phyloP scores from a whole-genome alignment of 2,797 vertebrate genomes.

The Pantherophis alleghaniensis region DNA sequence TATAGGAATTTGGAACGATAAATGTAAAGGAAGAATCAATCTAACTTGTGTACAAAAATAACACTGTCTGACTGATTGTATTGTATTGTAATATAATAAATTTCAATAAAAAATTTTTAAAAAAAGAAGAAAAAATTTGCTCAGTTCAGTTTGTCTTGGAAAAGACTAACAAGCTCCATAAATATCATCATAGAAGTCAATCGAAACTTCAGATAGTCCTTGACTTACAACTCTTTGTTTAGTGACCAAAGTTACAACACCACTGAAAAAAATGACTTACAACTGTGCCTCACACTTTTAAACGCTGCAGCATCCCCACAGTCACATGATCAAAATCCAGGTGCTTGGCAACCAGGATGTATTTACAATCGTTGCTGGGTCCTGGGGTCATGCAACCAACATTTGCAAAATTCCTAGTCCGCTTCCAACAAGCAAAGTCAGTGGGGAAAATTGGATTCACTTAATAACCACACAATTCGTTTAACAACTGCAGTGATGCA shows the following conservation, averaged over 20 bases:
- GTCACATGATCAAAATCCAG: neutral
- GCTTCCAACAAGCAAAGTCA: neutral
- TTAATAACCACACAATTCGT: neutral
- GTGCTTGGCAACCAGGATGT: neutral
- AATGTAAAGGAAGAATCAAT: no score
- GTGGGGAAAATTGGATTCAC: neutral
- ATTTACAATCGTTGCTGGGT: neutral
- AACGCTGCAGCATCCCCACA: neutral
- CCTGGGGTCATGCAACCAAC: neutral
- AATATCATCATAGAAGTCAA: neutral
- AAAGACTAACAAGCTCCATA: neutral
- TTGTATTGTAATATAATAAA: no score
- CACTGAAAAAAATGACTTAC: neutral
- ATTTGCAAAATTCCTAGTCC: neutral
- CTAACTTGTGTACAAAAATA: no score
- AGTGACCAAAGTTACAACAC: neutral
- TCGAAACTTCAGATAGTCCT: neutral
- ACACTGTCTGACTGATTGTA: no score
- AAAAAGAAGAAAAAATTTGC: neutral
- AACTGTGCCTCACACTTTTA: neutral
- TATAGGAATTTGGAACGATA: no score
- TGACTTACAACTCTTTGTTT: neutral
- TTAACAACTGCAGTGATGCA: neutral
- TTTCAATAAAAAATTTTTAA: no score
- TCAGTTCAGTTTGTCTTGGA: neutral